Percentiles rank a stretch among this genome's conserved stretches.
phyloP scores from a whole-genome alignment of 2,797 vertebrate genomes.

The Sebastes vulpes region DNA sequence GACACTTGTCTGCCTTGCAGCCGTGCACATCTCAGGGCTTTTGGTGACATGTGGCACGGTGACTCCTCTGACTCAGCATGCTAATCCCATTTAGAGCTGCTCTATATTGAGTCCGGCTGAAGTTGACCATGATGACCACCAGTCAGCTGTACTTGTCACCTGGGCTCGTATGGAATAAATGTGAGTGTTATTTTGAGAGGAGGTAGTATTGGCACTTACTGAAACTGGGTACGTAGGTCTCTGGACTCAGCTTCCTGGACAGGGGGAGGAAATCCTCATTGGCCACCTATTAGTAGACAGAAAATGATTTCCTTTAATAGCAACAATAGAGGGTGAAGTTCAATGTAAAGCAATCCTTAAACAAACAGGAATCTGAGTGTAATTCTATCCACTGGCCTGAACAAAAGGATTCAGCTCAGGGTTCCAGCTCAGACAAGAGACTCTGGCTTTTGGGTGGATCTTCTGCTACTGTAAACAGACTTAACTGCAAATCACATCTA shows the following conservation, averaged over 20 bases:
- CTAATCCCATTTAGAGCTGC: slow-evolving; percentile 75
- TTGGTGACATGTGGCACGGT: slow-evolving; percentile 30
- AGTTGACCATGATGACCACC: slow-evolving; percentile 41
- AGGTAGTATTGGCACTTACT: slow-evolving; percentile 72
- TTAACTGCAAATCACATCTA: slow-evolving; percentile 2
- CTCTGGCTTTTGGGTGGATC: slow-evolving; percentile 1
- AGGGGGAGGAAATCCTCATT: slow-evolving; percentile 80
- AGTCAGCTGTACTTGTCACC: neutral
- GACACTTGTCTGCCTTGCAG: slow-evolving; percentile 13
- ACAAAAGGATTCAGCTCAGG: slow-evolving; percentile 45
- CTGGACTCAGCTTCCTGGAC: slow-evolving; percentile 70
- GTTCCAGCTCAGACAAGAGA: slow-evolving; percentile 21
- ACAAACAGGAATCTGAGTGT: slow-evolving; percentile 39
- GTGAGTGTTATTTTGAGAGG: neutral
- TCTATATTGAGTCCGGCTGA: slow-evolving; percentile 59
- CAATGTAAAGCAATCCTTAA: slow-evolving; percentile 39
- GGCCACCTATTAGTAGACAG: slow-evolving; percentile 54
- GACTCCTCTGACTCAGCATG: slow-evolving; percentile 57
- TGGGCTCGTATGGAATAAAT: neutral
- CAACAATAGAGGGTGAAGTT: slow-evolving; percentile 35
- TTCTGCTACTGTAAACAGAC: slow-evolving; percentile 22
- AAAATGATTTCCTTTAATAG: slow-evolving; percentile 31
- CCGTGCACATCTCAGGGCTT: slow-evolving; percentile 23
- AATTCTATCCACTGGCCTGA: slow-evolving; percentile 63
- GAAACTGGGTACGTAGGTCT: slow-evolving; percentile 79